Conservation (phyloP, 2,797 vertebrate genomes). For the Eutrigla gurnardus region DNA sequence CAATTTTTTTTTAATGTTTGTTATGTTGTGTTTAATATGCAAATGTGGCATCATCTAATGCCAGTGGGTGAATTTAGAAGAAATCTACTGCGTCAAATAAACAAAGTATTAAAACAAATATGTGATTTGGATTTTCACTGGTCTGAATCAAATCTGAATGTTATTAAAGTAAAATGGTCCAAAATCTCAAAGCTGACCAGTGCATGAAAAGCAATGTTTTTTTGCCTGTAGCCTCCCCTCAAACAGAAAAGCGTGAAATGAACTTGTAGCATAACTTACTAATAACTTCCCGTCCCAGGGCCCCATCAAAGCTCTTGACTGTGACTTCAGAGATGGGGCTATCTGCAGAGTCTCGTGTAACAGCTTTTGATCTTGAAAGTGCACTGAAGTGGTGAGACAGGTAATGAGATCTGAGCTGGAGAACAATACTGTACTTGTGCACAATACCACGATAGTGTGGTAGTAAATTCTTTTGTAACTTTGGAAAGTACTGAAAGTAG, state of each 20-base stretch:
- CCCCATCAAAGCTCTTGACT: conserved; percentile 36
- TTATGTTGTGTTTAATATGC: too few species aligned
- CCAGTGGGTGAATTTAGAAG: not conserved
- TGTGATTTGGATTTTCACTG: not conserved
- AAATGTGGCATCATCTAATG: too few species aligned
- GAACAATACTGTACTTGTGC: conserved; percentile 50
- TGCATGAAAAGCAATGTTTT: not conserved
- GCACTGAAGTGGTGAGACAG: conserved; percentile 31
- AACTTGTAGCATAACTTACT: conserved; percentile 18
- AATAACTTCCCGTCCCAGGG: conserved; percentile 38
- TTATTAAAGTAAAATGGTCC: not conserved
- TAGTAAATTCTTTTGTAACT: conserved; percentile 17
- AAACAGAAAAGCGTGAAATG: conserved; percentile 2
- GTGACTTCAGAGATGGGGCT: conserved; percentile 44
- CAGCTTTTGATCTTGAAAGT: conserved; percentile 70
- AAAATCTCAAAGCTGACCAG: not conserved
- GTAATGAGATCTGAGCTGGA: conserved; percentile 56
- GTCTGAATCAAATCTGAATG: too few species aligned
- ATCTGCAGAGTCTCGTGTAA: conserved; percentile 57
- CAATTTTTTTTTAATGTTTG: too few species aligned
- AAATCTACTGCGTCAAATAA: not conserved
- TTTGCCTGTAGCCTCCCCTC: not conserved
- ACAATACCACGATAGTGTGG: conserved; percentile 31
- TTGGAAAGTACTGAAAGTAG: conserved; percentile 7
- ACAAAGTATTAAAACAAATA: not conserved